Conservation (phyloP, 2,113 vertebrate species). For the Syngnathus floridae region DNA sequence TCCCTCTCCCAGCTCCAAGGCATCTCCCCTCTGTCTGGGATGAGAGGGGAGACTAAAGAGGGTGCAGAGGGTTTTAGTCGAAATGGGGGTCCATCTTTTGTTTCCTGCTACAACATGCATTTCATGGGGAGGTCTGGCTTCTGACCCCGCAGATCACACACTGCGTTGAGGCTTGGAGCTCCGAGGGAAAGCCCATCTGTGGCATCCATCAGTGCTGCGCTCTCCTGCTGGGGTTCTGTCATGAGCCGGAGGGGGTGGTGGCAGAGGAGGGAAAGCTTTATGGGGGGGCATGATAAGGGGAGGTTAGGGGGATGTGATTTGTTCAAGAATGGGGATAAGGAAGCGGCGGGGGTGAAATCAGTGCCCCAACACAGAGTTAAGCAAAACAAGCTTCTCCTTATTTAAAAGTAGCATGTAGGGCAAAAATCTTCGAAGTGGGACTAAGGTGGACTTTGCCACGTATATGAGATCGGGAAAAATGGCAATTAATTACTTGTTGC, state of each 20-base stretch:
- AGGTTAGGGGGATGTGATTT: constrained; percentile 24
- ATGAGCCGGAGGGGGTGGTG: constrained; percentile 48
- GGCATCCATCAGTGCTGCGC: constrained; percentile 66
- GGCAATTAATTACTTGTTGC: constrained; percentile 10
- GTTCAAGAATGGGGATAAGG: constrained; percentile 36
- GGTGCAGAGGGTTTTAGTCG: constrained; percentile 34
- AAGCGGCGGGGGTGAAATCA: constrained; percentile 29
- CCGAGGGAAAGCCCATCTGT: constrained; percentile 70
- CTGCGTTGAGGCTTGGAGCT: constrained; percentile 55
- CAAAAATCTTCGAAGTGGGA: constrained; percentile 19
- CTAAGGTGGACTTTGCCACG: constrained; percentile 15
- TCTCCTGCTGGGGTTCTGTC: constrained; percentile 68
- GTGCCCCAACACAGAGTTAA: constrained; percentile 38
- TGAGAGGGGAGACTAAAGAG: constrained; percentile 30
- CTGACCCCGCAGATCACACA: constrained; percentile 63
- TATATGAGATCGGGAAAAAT: constrained; percentile 17
- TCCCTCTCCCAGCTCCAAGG: constrained; percentile 17
- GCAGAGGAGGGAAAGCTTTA: constrained; percentile 27
- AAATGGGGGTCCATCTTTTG: constrained; percentile 61
- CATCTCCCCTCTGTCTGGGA: constrained; percentile 24
- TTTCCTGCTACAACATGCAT: constrained; percentile 70
- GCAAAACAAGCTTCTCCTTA: constrained; percentile 26
- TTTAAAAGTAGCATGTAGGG: constrained; percentile 10
- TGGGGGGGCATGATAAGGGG: constrained; percentile 25
- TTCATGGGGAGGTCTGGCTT: constrained; percentile 67